Evolutionary conservation across 2,888 invertebrate species (phyloP).

Genomic region (Chrysina gloriosa): DNA sequence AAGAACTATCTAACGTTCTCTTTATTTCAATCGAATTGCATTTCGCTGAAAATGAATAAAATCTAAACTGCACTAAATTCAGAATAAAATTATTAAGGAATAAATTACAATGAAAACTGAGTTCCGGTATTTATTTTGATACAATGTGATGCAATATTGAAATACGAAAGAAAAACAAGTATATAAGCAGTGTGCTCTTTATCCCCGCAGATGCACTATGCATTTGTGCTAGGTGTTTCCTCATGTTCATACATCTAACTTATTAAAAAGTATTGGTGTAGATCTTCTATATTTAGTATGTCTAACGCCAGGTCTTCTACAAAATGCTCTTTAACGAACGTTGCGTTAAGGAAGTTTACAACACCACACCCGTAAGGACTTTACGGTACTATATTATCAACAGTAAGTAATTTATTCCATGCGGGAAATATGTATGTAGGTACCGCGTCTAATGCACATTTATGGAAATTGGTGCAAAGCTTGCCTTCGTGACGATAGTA

Average conservation of each 20-base stretch:
- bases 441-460: slow-evolving; percentile 15
- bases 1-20: too few relatives aligned
- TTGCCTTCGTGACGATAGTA: slow-evolving; percentile 10
- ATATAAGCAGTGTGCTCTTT: too few relatives aligned
- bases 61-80: too few relatives aligned
- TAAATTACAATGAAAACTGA: too few relatives aligned
- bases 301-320: not conserved
- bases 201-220: too few relatives aligned
- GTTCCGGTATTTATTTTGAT: too few relatives aligned
- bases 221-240: not conserved
- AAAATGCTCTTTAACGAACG: not conserved
- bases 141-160: too few relatives aligned
- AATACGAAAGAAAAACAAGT: too few relatives aligned
- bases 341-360: not conserved
- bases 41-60: too few relatives aligned
- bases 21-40: too few relatives aligned
- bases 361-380: not conserved
- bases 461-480: slow-evolving; percentile 18
- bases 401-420: slow-evolving; percentile 12
- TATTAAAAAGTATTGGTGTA: not conserved
- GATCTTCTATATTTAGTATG: not conserved
- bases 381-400: slow-evolving; percentile 1
- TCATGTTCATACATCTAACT: not conserved
- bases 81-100: too few relatives aligned
- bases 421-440: slow-evolving; percentile 13